These are phyloP conservation scores for Trypoxylus dichotomus DNA, from an alignment of 1,140 invertebrate genomes.

Conservation along the genomic window DNA sequence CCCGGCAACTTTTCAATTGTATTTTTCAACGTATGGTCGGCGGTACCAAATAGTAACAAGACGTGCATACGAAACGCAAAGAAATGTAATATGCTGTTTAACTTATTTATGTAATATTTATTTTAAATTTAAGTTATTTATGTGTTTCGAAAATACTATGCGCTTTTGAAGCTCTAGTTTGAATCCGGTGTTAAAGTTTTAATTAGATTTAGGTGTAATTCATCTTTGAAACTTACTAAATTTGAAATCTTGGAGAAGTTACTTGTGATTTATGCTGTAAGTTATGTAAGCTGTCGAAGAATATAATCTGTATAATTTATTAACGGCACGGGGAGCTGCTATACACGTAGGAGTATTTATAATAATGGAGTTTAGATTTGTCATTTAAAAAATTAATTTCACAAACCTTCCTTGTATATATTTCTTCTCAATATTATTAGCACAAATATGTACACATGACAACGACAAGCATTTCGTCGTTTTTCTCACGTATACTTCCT, in stretches of 20 bases:
- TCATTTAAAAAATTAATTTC: too few species aligned
- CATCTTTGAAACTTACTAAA: neutral
- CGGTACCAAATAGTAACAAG: neutral
- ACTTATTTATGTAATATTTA: slow-evolving; percentile 15
- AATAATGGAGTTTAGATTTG: too few species aligned
- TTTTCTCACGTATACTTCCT: too few species aligned
- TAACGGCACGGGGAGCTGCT: too few species aligned
- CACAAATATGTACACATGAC: too few species aligned
- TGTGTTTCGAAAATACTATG: neutral
- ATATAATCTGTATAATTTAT: too few species aligned
- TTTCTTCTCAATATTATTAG: too few species aligned
- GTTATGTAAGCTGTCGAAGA: neutral
- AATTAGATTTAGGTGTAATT: slow-evolving; percentile 1
- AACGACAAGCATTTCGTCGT: too few species aligned
- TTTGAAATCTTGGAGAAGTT: neutral
- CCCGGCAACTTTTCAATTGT: too few species aligned
- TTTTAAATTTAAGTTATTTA: slow-evolving; percentile 11
- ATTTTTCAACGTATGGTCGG: neutral
- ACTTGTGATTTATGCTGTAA: neutral
- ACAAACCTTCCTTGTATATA: too few species aligned
- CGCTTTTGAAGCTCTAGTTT: too few species aligned
- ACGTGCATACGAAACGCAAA: neutral
- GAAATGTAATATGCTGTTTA: neutral
- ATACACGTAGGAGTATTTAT: too few species aligned
- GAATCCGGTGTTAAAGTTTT: slow-evolving; percentile 14